Evolutionary conservation across 2,113 vertebrate genomes (phyloP).

Genomic region (Chionomys nivalis): DNA sequence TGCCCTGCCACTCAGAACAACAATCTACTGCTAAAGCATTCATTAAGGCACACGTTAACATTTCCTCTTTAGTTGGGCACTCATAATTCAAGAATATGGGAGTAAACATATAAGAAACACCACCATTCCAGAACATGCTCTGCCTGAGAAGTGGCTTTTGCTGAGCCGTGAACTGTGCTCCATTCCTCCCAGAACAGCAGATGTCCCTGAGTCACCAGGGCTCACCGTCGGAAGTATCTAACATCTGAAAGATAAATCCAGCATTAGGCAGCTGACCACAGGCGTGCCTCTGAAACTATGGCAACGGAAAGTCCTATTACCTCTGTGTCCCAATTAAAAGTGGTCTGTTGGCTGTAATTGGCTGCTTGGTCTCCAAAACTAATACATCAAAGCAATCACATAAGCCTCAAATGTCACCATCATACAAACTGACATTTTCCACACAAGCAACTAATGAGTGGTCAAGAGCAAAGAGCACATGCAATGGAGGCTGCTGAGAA

Average conservation of each 20-base stretch:
- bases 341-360: conserved; percentile 73
- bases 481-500: background rate
- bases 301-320: conserved; percentile 76
- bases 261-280: conserved; percentile 64
- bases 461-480: conserved; percentile 5
- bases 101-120: background rate
- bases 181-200: conserved; percentile 51
- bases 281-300: conserved; percentile 72
- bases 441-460: conserved; percentile 43
- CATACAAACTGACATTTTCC: conserved; percentile 65
- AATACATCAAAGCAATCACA: conserved; percentile 70
- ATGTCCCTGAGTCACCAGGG: conserved; percentile 58
- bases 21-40: background rate
- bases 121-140: background rate
- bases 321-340: conserved; percentile 79
- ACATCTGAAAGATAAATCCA: conserved; percentile 74
- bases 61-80: background rate
- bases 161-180: background rate
- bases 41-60: background rate
- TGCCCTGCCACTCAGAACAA: background rate
- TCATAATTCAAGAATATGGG: background rate
- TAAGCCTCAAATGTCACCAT: conserved; percentile 70
- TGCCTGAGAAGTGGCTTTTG: background rate
- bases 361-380: conserved; percentile 71
- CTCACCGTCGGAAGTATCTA: conserved; percentile 41